These are phyloP conservation scores for Nycticorax nycticorax DNA, from an alignment of 2,113 vertebrate species.

Conservation along the genomic window DNA sequence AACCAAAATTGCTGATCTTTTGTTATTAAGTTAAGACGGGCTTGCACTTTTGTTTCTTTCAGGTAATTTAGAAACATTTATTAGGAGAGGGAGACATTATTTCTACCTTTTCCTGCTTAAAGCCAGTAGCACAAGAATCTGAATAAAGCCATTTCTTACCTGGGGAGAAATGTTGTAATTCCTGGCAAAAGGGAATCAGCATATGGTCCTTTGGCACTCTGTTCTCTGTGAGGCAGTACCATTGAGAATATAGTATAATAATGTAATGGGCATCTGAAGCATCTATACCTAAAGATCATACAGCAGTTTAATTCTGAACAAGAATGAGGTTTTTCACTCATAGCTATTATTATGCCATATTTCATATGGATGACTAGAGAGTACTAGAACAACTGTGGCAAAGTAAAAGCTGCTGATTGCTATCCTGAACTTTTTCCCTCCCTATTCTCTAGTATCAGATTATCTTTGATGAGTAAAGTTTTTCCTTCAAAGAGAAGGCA, in stretches of 20 bases:
- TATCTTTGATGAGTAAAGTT: neutral
- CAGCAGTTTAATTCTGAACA: neutral
- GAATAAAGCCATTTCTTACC: neutral
- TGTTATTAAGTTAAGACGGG: constrained; percentile 5
- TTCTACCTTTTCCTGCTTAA: constrained; percentile 3
- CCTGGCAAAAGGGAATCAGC: neutral
- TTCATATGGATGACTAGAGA: neutral
- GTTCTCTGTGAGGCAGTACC: neutral
- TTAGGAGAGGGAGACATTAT: neutral
- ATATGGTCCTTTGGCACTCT: neutral
- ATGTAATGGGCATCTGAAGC: neutral
- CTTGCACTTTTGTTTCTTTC: constrained; percentile 9
- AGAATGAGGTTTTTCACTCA: neutral
- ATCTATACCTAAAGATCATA: neutral
- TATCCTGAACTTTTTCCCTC: neutral
- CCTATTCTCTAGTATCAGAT: neutral
- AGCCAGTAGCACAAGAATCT: neutral
- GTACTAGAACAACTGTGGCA: neutral
- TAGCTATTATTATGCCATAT: neutral
- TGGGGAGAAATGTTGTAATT: neutral
- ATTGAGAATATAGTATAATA: neutral
- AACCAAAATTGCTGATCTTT: constrained; percentile 35
- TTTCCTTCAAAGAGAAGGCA: neutral
- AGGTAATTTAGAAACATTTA: neutral
- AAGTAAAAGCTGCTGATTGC: neutral